A percentile compares a stretch with the other conserved stretches of the same genome.
Conservation (phyloP, 2,888 invertebrate species). For the Calameuta idolon region DNA sequence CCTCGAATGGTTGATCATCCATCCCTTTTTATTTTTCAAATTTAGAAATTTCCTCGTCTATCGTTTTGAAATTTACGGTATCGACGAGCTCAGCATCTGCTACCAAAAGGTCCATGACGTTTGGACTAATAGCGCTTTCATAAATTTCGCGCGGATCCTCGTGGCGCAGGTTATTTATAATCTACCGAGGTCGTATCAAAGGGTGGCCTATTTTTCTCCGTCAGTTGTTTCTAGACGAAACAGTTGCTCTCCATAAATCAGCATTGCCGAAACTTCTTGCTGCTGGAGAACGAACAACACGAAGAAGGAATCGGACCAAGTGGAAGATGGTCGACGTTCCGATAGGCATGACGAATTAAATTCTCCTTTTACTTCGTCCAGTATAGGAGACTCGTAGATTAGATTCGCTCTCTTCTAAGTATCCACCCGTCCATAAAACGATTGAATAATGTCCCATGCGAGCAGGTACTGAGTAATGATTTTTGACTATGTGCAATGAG, state of each 20-base stretch:
- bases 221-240: background rate
- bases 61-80: background rate
- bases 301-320: background rate
- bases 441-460: background rate
- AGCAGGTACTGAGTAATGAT: background rate
- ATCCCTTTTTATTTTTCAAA: conserved; percentile 1
- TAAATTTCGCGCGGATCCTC: background rate
- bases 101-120: background rate
- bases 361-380: background rate
- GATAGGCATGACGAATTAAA: background rate
- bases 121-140: background rate
- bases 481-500: background rate
- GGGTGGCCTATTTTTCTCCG: background rate
- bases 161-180: background rate
- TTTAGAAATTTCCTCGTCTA: background rate
- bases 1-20: background rate
- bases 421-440: background rate
- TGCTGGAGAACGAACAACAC: background rate
- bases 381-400: background rate
- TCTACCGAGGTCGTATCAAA: background rate
- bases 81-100: background rate
- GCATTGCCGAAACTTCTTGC: background rate
- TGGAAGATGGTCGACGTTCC: background rate
- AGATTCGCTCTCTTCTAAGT: background rate
- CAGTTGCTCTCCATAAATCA: background rate